Evolutionary conservation across 1,140 invertebrate species (phyloP).

Genomic region (Harlomillsia oculata): DNA sequence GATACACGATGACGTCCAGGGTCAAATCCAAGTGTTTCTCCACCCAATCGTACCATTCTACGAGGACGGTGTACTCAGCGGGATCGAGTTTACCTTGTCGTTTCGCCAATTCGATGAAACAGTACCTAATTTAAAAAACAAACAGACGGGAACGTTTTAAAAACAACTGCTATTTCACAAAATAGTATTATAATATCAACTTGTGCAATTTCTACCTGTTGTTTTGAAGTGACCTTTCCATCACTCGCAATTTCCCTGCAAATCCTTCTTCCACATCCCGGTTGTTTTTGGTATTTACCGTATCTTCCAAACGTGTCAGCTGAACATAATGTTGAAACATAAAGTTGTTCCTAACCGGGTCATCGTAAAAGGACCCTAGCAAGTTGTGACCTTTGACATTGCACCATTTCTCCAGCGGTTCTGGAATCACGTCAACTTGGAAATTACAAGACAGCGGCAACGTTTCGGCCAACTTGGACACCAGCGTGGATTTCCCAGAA

Average conservation of each 20-base stretch:
- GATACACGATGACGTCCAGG: slow-evolving; percentile 51
- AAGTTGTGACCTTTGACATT: slow-evolving; percentile 47
- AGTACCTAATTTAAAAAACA: slow-evolving; percentile 40
- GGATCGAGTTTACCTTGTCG: slow-evolving; percentile 42
- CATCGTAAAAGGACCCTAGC: slow-evolving; percentile 46
- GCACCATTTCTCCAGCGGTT: slow-evolving; percentile 45
- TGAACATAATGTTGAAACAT: slow-evolving; percentile 51
- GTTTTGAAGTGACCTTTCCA: slow-evolving; percentile 50
- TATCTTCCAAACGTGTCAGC: slow-evolving; percentile 43
- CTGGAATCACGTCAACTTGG: slow-evolving; percentile 35
- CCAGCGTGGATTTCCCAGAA: slow-evolving; percentile 44
- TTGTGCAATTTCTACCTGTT: slow-evolving; percentile 39
- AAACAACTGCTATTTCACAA: not conserved
- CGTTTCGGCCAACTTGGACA: slow-evolving; percentile 32
- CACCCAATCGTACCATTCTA: slow-evolving; percentile 47
- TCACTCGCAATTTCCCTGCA: slow-evolving; percentile 43
- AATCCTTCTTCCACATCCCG: too few relatives aligned
- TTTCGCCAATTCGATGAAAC: slow-evolving; percentile 50
- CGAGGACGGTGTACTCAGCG: slow-evolving; percentile 46
- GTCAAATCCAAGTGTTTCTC: slow-evolving; percentile 42
- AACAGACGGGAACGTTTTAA: slow-evolving; percentile 10
- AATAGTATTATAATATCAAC: not conserved
- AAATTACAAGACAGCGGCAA: slow-evolving; percentile 3
- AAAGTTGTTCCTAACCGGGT: slow-evolving; percentile 45
- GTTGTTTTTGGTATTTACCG: slow-evolving; percentile 25